phyloP scores from a whole-genome alignment of 2,888 invertebrate genomes.

The Drosophila peninsularis region DNA sequence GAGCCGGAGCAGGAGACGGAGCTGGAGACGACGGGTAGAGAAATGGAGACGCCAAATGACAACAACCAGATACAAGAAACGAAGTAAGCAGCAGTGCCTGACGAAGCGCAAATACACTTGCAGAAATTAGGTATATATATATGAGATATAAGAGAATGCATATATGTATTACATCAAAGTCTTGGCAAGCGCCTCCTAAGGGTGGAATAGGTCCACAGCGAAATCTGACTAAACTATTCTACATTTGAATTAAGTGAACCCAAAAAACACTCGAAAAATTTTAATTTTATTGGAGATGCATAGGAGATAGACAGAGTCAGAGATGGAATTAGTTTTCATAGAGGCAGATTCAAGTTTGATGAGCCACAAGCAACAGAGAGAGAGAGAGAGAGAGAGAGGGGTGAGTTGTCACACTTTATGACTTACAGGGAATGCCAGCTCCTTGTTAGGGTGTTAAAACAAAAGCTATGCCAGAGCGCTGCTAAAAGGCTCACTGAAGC shows the following conservation, averaged over 20 bases:
- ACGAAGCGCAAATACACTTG: slow-evolving; percentile 15
- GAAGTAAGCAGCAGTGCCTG: neutral
- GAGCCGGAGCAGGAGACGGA: neutral
- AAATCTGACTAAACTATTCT: no score
- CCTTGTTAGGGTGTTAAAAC: neutral
- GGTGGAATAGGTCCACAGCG: no score
- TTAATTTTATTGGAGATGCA: no score
- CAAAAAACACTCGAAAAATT: no score
- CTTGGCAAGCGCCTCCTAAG: no score
- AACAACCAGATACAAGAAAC: neutral
- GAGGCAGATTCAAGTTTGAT: no score
- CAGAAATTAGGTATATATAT: neutral
- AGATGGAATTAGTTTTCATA: no score
- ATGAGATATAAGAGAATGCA: neutral
- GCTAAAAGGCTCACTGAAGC: slow-evolving; percentile 73
- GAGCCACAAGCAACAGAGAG: no score
- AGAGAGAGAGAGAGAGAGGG: neutral
- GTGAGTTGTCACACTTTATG: neutral
- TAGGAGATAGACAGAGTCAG: no score
- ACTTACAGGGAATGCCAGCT: neutral
- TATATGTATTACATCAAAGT: no score
- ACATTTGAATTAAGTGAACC: no score
- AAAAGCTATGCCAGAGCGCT: slow-evolving; percentile 37
- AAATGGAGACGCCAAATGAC: slow-evolving; percentile 7
- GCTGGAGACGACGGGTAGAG: slow-evolving; percentile 5